These are phyloP conservation scores for Mycogona germanica DNA, from an alignment of 2,888 invertebrate genomes.

Conservation along the genomic window DNA sequence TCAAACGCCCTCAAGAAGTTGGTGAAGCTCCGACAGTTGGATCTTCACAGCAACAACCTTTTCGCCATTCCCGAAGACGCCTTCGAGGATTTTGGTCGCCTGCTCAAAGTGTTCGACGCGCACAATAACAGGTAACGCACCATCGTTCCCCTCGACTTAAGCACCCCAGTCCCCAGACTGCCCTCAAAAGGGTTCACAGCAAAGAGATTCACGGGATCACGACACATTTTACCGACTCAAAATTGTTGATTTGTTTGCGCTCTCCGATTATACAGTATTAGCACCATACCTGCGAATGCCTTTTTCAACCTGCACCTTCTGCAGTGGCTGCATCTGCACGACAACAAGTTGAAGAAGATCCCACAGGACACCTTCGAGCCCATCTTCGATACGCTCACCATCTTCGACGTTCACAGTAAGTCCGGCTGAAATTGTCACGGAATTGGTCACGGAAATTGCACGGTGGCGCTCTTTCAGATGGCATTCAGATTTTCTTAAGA, in stretches of 20 bases:
- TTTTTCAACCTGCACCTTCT: constrained; percentile 81
- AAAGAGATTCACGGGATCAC: background rate
- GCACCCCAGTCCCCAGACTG: no score
- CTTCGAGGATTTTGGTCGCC: constrained; percentile 76
- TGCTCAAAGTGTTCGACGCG: constrained; percentile 80
- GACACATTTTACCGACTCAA: background rate
- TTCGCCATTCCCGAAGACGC: constrained; percentile 70
- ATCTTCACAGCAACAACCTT: constrained; percentile 78
- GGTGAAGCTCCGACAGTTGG: constrained; percentile 75
- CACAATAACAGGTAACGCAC: constrained; percentile 75
- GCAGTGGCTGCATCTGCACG: constrained; percentile 70
- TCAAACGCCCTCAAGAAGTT: constrained; percentile 68
- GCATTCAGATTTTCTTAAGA: background rate
- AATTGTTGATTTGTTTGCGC: constrained; percentile 8
- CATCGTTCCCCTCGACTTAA: no score
- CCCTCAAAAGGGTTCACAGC: no score
- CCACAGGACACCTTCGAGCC: constrained; percentile 81
- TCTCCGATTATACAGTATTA: constrained; percentile 53
- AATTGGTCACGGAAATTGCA: no score
- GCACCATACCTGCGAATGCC: constrained; percentile 63
- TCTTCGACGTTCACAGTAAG: constrained; percentile 80
- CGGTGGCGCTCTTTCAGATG: background rate
- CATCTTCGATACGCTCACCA: constrained; percentile 68
- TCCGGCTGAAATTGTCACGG: no score
- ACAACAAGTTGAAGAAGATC: constrained; percentile 67